Conservation (phyloP, 2,113 vertebrate species). For the Castor canadensis region DNA sequence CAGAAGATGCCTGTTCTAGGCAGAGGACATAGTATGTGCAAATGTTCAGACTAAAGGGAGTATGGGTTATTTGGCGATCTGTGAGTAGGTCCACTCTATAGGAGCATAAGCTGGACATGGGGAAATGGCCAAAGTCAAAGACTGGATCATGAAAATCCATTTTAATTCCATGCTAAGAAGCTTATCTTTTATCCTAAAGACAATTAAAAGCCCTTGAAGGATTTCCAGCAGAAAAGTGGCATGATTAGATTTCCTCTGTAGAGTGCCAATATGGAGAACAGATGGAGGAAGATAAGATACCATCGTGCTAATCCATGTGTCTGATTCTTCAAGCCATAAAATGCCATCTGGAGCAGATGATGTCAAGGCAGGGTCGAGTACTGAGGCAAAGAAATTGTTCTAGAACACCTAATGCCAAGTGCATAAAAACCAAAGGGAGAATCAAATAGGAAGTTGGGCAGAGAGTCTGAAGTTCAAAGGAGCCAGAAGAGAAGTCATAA, state of each 20-base stretch:
- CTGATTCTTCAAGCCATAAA: background rate
- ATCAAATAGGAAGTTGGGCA: background rate
- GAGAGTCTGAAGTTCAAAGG: background rate
- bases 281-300: background rate
- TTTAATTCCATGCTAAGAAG: constrained; percentile 44
- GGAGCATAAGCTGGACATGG: background rate
- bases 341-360: background rate
- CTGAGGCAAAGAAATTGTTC: background rate
- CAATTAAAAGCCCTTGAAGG: background rate
- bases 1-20: background rate
- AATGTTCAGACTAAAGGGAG: background rate
- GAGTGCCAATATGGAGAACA: background rate
- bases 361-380: background rate
- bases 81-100: background rate
- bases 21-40: background rate
- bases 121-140: background rate
- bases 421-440: background rate
- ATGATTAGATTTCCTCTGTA: background rate
- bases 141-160: constrained; percentile 31
- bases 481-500: background rate
- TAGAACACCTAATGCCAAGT: background rate
- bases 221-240: background rate
- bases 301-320: background rate
- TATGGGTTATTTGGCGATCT: background rate
- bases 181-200: constrained; percentile 21